Conservation (phyloP, 2,113 vertebrate genomes). For the Bucco capensis region DNA sequence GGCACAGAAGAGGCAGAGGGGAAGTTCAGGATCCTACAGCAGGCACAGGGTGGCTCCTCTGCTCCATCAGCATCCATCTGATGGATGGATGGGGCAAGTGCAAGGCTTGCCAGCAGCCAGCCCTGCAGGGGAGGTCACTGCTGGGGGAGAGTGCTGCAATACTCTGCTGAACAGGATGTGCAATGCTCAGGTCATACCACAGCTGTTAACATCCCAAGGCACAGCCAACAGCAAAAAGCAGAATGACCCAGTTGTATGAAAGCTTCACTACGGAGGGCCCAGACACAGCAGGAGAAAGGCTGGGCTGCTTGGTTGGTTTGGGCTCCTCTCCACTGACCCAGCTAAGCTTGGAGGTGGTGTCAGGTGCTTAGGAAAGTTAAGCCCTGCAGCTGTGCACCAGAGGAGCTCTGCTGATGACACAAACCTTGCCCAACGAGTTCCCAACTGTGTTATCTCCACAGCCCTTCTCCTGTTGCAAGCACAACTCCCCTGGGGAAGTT, state of each 20-base stretch:
- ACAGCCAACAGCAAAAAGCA: background rate
- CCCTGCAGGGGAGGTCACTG: background rate
- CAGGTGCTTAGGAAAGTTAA: background rate
- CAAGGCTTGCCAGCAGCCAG: background rate
- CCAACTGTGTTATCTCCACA: accelerated
- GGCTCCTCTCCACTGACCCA: background rate
- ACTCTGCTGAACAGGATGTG: background rate
- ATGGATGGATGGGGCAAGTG: accelerated
- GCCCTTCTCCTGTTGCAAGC: background rate
- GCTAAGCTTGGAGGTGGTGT: background rate
- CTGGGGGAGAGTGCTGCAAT: too few species aligned
- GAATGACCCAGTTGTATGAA: background rate
- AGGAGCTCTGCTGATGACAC: background rate
- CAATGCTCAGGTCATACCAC: background rate
- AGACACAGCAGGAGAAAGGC: background rate
- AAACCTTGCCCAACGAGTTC: background rate
- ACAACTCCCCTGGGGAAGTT: background rate
- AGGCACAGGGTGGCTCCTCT: background rate
- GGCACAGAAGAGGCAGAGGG: background rate
- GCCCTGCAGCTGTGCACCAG: background rate
- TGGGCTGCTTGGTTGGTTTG: background rate
- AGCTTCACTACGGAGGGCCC: background rate
- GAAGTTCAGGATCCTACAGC: background rate
- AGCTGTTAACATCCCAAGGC: background rate
- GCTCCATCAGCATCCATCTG: background rate